A percentile compares a stretch with the other conserved stretches of the same genome.
phyloP scores from a whole-genome alignment of 2,888 invertebrate species.

The Lysandra coridon region DNA sequence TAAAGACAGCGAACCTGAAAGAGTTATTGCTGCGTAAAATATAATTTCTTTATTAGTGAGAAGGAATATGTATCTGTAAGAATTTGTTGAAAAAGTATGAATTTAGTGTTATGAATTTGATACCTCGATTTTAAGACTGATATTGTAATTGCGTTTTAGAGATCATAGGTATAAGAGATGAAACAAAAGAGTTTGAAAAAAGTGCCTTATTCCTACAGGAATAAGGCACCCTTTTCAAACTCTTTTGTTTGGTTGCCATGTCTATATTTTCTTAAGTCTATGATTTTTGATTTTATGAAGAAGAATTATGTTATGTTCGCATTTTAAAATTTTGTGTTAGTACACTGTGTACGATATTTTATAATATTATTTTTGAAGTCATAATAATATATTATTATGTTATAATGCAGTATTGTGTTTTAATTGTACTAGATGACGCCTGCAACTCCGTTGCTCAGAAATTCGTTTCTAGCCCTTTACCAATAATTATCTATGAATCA shows the following conservation, averaged over 20 bases:
- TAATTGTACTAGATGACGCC: background rate
- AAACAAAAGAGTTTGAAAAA: background rate
- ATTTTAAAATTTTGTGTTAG: constrained; percentile 30
- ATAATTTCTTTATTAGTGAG: background rate
- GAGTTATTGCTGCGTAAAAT: too few relatives aligned
- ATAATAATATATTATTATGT: constrained; percentile 3
- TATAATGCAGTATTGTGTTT: background rate
- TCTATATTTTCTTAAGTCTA: background rate
- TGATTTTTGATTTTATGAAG: constrained; percentile 6
- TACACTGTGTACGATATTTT: constrained; percentile 38
- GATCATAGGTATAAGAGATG: background rate
- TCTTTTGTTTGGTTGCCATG: too few relatives aligned
- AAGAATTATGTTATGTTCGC: constrained; percentile 24
- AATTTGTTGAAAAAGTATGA: background rate
- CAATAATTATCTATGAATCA: too few relatives aligned
- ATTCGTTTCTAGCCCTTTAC: too few relatives aligned
- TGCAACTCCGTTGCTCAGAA: too few relatives aligned
- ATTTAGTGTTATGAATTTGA: constrained; percentile 3
- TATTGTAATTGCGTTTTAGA: background rate
- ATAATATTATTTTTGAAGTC: background rate
- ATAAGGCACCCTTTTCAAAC: too few relatives aligned
- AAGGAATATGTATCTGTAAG: background rate
- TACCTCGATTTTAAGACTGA: background rate
- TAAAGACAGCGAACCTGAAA: too few relatives aligned
- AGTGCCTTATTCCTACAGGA: too few relatives aligned